Base-by-base conservation (phyloP, 2,797 vertebrate species). In the Sebastes baramenuke region DNA sequence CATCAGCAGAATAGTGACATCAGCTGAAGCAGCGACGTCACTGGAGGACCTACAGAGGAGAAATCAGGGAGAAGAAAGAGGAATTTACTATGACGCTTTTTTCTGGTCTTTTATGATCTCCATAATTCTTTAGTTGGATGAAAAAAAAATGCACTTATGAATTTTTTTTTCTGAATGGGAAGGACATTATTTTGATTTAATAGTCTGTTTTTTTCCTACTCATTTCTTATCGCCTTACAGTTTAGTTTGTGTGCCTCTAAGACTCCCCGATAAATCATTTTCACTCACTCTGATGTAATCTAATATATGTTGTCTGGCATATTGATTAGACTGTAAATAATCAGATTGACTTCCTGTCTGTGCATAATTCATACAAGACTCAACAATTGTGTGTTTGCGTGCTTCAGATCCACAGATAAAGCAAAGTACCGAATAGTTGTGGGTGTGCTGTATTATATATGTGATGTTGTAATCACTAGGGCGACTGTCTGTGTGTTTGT, bases 401-500 rank as follows among this genome's bases (percentile, higher is more conserved):
- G 61, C 4, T 67, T 81, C 8, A 77, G 18, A 71, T 68, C 24
- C 66, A 52, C 22, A 22, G 20, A 64, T 55, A 22, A 55, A 27
- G 20, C 10, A 30, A 70, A 75, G 38, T 27, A 46, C 55, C 46
- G n/a, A 73, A 24, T 12, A 68, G 38, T 34, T 10, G 25, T 22
- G 6, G 34, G 4, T 61, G 9, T 22, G 3, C 20, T 79, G 10
- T 76, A 13, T 78, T 82, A 25, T 76, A 11, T 77, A 66, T 67
- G 67, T 66, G 79, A 34, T 81, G 72, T 3, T 64, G 27, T 70
- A 81, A 78, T 91, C 79, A 27, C 89, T 75, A 87, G 79, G 89
- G 86, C 67, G 64, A 87, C 80, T 49, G 65, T 67, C 58, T 72
- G 80, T 83, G 77, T 89, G 66, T 88, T 82, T 80, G 82, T 80